Percentiles rank a stretch among this genome's conserved stretches.
phyloP scores from a whole-genome alignment of 2,797 vertebrate species.

The Lerista edwardsae region DNA sequence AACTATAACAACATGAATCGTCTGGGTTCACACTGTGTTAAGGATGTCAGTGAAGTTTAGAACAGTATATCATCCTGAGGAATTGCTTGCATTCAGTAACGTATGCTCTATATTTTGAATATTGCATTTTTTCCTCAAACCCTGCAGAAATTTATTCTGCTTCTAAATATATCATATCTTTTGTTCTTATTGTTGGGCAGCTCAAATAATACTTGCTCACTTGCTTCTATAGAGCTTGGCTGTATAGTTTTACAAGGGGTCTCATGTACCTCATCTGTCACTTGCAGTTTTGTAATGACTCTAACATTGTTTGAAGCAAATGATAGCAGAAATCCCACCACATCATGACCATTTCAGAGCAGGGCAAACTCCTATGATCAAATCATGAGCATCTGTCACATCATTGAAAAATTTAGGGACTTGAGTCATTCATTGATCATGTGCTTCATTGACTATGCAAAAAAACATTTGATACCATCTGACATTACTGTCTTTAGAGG shows the following conservation, averaged over 20 bases:
- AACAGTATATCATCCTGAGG: background rate
- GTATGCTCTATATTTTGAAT: background rate
- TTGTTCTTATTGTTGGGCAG: background rate
- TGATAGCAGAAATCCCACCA: conserved; percentile 25
- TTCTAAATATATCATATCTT: background rate
- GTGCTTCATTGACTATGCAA: conserved; percentile 37
- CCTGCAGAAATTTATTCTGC: background rate
- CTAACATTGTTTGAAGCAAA: conserved; percentile 17
- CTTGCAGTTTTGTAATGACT: conserved; percentile 12
- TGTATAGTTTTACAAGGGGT: background rate
- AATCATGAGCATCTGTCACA: conserved; percentile 36
- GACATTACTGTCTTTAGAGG: conserved; percentile 21
- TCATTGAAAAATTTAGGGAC: conserved; percentile 34
- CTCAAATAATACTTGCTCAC: background rate
- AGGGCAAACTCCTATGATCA: conserved; percentile 14
- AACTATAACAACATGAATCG: background rate
- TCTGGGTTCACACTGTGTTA: background rate
- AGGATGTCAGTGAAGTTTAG: background rate
- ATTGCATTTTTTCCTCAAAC: background rate
- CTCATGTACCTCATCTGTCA: background rate
- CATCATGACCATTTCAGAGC: conserved; percentile 26
- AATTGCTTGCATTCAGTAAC: background rate
- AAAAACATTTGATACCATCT: conserved; percentile 33
- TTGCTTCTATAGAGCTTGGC: background rate
- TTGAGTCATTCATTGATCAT: conserved; percentile 35